Evolutionary conservation across 2,797 vertebrate genomes (phyloP), one percentile per base, ranked within the genome.

Genomic region (Emydoidea blandingii): DNA sequence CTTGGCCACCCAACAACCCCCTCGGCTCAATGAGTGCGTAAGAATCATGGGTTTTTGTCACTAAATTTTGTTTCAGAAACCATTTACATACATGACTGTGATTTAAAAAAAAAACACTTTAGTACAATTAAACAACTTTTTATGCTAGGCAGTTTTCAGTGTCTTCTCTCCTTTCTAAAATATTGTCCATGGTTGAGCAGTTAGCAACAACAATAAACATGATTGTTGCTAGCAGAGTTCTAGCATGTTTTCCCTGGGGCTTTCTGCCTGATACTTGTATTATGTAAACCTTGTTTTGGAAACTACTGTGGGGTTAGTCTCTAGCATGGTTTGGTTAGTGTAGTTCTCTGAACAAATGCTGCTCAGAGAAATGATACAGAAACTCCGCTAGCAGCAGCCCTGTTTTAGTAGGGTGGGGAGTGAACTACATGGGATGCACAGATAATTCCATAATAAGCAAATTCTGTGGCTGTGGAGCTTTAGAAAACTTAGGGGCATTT

Each of bases 1-100:
- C 8, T 96, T 98, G 94, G 81, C 97, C 44, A 95, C 97, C 1
- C 98, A 95, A 12, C 98, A 98, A 92, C 97, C 98, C 1, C 93
- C 98, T 0, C 97, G 98, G 82, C 91, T 97, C 21, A 98, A 98
- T 98, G 99, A 98, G 98, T 98, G 80, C 5, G 98, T 97, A 74
- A 1, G 47, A 3, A 1, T 11, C 3, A 1, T 1, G 6, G 53
- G 1, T 29, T 5, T 2, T 6, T 12, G 15, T 76, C 27, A 76
- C 44, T 76, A 47, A 47, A 47, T 76, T 47, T 78, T 78, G 25
- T 44, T 47, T 78, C 41, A 47, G 74, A 47, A 78, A 78, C 23
- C 74, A 78, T 44, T 44, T 78, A 15, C 12, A 29, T 76, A 47
- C 14, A 7, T 10, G 44, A 49, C 44, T 31, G 7, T 21, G 23